A percentile compares a stretch with the other conserved stretches of the same genome.
phyloP scores from a whole-genome alignment of 2,113 vertebrate genomes.

The Lycocorax pyrrhopterus region DNA sequence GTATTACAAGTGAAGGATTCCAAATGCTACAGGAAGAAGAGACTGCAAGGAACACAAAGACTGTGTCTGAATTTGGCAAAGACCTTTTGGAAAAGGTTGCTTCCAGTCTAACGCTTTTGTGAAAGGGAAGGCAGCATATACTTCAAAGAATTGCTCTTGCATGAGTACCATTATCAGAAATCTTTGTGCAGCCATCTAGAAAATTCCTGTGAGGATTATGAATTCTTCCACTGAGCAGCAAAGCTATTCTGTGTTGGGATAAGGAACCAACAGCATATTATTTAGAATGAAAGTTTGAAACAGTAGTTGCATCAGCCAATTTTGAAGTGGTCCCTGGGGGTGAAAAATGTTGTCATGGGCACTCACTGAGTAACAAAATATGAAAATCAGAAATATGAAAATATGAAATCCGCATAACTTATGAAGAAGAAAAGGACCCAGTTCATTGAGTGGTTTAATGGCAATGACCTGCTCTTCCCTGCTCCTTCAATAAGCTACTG shows the following conservation, averaged over 20 bases:
- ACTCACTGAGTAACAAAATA: not conserved
- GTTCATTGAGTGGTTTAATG: not conserved
- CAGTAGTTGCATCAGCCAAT: not conserved
- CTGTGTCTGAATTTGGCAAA: not conserved
- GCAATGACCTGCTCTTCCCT: not conserved
- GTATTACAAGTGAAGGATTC: not conserved
- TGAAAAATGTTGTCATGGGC: not conserved
- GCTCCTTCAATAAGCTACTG: not conserved
- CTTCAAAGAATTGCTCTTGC: not conserved
- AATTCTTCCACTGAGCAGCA: not conserved
- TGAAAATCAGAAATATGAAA: not conserved
- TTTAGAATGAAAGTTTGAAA: not conserved
- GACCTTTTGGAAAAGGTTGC: not conserved
- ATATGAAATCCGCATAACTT: not conserved
- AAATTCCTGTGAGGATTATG: not conserved
- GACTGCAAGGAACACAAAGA: not conserved
- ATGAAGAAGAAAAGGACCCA: not conserved
- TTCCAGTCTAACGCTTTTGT: not conserved
- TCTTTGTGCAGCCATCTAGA: not conserved
- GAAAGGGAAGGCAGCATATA: not conserved
- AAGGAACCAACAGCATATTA: not conserved
- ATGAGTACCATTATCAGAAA: not conserved
- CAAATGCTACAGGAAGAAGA: not conserved
- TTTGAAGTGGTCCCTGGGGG: not conserved
- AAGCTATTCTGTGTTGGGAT: not conserved